A percentile compares a stretch with the other conserved stretches of the same genome.
Evolutionary conservation across 2,797 vertebrate genomes (phyloP).

Genomic region (Remorina albescens): DNA sequence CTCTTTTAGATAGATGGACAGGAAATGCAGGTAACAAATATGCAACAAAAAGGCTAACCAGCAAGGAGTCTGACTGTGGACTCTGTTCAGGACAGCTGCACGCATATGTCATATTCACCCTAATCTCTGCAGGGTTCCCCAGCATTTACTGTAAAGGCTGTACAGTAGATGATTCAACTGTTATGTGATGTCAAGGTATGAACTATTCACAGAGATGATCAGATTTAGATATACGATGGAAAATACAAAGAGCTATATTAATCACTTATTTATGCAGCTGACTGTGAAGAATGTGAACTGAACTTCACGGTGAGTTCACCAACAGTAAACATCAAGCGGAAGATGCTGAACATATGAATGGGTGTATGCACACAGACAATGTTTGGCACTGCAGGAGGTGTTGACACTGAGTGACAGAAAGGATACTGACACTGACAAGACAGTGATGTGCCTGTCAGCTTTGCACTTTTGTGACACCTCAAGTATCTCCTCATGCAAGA

Average conservation of each 20-base stretch:
- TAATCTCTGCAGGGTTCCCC: too few species aligned
- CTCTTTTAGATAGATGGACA: too few species aligned
- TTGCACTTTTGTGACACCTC: slow-evolving; percentile 20
- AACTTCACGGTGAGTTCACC: slow-evolving; percentile 36
- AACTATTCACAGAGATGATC: slow-evolving; percentile 7
- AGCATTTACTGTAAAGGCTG: neutral
- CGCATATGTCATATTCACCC: too few species aligned
- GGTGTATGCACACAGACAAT: slow-evolving; percentile 1
- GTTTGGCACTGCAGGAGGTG: slow-evolving; percentile 2
- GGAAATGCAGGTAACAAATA: neutral
- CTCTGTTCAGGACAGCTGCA: too few species aligned
- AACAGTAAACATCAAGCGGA: slow-evolving; percentile 41
- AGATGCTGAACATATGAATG: slow-evolving; percentile 59
- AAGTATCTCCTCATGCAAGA: slow-evolving; percentile 22
- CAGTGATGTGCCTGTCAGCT: slow-evolving; percentile 41
- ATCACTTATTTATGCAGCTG: slow-evolving; percentile 29
- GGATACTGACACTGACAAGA: slow-evolving; percentile 60
- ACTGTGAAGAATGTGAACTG: slow-evolving; percentile 28
- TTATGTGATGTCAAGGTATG: neutral
- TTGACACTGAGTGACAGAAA: slow-evolving; percentile 56
- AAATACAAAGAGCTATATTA: slow-evolving; percentile 27
- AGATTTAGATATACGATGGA: slow-evolving; percentile 14
- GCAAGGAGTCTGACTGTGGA: too few species aligned
- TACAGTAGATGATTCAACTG: neutral
- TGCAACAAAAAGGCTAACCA: too few species aligned